Evolutionary conservation across 2,888 invertebrate species (phyloP).

Genomic region (Mayetiola destructor): DNA sequence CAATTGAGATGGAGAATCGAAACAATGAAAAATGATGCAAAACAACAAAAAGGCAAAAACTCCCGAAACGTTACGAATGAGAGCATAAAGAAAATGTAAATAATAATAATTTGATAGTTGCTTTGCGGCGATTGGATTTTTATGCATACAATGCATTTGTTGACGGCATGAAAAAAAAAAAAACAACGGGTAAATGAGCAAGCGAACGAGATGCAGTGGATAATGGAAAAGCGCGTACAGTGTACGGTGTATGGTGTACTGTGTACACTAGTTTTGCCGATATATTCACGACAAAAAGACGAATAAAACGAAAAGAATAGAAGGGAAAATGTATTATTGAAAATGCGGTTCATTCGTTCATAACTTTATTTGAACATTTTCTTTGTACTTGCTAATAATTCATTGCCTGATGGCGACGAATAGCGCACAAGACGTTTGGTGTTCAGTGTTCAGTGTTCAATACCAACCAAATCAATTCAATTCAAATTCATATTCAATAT

Average conservation of each 20-base stretch:
- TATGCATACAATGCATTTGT: neutral
- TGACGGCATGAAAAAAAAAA: too few species aligned
- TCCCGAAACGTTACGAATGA: neutral
- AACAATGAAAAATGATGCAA: neutral
- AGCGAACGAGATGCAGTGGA: neutral
- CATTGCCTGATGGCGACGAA: neutral
- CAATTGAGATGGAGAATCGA: neutral
- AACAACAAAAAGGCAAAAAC: neutral
- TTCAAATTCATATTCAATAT: neutral
- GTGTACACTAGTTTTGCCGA: neutral
- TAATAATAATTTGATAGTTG: conserved; percentile 13
- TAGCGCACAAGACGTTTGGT: neutral
- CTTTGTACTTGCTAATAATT: conserved; percentile 3
- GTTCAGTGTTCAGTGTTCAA: neutral
- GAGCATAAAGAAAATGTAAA: conserved; percentile 4
- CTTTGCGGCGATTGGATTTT: conserved; percentile 10
- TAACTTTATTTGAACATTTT: neutral
- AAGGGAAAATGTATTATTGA: neutral
- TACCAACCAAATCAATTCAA: neutral
- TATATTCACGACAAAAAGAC: too few species aligned
- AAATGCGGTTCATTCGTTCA: neutral
- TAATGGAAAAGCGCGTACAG: neutral
- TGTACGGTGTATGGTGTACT: neutral
- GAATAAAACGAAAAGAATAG: too few species aligned
- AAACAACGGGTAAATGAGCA: too few species aligned